Base-by-base conservation (phyloP, 2,113 vertebrate genomes). In the Cryptomyrus ogoouensis region DNA sequence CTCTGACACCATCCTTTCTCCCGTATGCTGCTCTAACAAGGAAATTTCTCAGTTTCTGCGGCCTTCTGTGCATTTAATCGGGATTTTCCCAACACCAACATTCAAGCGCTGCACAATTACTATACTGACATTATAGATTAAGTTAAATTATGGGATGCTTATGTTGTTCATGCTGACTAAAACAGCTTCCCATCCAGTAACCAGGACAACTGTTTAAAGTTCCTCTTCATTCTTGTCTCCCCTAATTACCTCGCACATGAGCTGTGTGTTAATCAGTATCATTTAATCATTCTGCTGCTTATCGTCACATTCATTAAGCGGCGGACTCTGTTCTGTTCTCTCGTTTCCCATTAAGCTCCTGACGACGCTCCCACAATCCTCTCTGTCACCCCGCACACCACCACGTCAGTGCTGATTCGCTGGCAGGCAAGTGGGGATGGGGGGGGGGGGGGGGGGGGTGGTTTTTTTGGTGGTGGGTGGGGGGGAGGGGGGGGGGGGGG, bases 341-440 rank as follows among this genome's bases (percentile, higher is more conserved):
- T 27, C 88, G 90, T 89, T 50, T 87, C 62, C 91, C 74, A 17
- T 52, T 0, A 91, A 99, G 98, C 97, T 27, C 98, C 98, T 0
- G 98, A 99, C 50, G 97, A 97, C 94, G 96, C 98, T 0, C 98
- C 98, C 17, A 96, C 94, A 89, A 97, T 99, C 91, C 92, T 99
- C 85, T 99, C 98, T 0, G 97, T 99, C 89, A 99, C 97, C 0
- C 98, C 98, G 0, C 98, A 98, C 95, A 99, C 98, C 91, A 99
- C 98, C 92, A 99, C 98, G 0, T 99, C 98, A 0, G 98, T 99
- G 89, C 95, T 99, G 85, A 97, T 99, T 92, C 97, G 96, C 42
- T 99, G 98, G 98, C 97, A 99, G 98, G 98, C 99, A 96, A 0
- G 1, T 46, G 19, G 53, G 15, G 17, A 5, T 49, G 7, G 13